Evolutionary conservation across 2,113 vertebrate genomes (phyloP), one percentile per base, ranked within the genome.

Genomic region (Platysteira castanea): DNA sequence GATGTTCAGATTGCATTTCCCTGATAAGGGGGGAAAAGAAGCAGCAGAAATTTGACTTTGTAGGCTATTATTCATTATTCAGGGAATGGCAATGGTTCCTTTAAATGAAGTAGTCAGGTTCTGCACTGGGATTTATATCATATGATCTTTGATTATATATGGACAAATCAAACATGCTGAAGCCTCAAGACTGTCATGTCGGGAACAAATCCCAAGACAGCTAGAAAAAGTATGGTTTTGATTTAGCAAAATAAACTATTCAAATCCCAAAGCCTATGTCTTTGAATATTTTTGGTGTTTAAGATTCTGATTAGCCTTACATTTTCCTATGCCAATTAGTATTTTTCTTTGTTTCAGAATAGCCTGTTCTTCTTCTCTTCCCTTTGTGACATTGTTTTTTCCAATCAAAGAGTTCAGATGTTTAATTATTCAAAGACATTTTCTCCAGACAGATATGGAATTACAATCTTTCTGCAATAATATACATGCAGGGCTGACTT

Each of bases 351-450:
- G 28, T 80, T 87, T 90, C 69, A 86, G 21, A 77, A 87, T 84
- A 81, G 19, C 11, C 23, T 77, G 2, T 67, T 86, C 54, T 77
- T 64, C 26, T 93, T 53, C 78, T 53, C 52, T 92, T 90, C 47
- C 39, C 46, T 63, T 84, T 77, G 20, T 80, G 50, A 42, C 57
- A 74, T 33, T 81, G 46, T 82, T 94, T 94, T 91, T 31, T 87
- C 54, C 68, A 90, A 9, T 88, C 76, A 95, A 90, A 84, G 64
- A 31, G 28, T 81, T 95, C 81, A 31, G 33, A 52, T 68, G 22
- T 77, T 95, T 87, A 95, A 93, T 70, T 92, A 87, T 90, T 92
- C 73, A 95, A 67, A 83, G 75, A 64, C 15, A 67, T 87, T 81
- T 92, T 90, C 35, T 92, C 37, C 47, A 89, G 60, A 67, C 33